Base-by-base conservation (phyloP, 2,113 vertebrate genomes). In the Ptychochromis oligacanthus region DNA sequence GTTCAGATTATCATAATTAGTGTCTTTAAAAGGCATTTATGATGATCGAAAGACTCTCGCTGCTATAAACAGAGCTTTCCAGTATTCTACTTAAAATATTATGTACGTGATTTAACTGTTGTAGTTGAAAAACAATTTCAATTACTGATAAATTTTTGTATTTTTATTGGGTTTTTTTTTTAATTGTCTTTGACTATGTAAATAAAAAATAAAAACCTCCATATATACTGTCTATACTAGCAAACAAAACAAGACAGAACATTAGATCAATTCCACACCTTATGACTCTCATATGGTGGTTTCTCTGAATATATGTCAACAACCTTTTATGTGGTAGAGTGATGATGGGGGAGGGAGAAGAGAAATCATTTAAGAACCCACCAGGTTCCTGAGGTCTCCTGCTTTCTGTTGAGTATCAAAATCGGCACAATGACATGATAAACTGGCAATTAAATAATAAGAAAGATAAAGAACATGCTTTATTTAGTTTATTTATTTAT, bases 381-480 rank as follows among this genome's bases (percentile, higher is more conserved):
- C 49, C 2, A 22, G 11, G 8, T 57, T 62, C 49, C 11, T 52
- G 34, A 64, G 34, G 22, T 72, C 65, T 52, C 65, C 65, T 52
- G 65, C 24, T 62, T 59, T 82, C 36, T 60, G 49, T 17, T 74
- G 20, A 20, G 61, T 52, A 52, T 38, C 26, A 61, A 70, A 31
- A 24, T 31, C 3, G 5, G 13, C 18, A 62, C 70, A 57, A 65
- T 76, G 34, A 57, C 49, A 65, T 76, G 34, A 57, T 43, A 34
- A 24, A 55, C 31, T 55, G 43, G 34, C 2, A 36, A 38, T 36
- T 22, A 77, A 20, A 60, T 31, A 46, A 60, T 49, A 24, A 31
- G 14, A 22, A 79, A 24, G 5, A 67, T 46, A 14, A 57, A 74
- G 14, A 85, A 67, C 58, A 80, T 82, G 82, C 67, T 58, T 24